Percentiles rank a stretch among this genome's conserved stretches.
Evolutionary conservation across 2,113 vertebrate species (phyloP).

Genomic region (Carollia perspicillata): DNA sequence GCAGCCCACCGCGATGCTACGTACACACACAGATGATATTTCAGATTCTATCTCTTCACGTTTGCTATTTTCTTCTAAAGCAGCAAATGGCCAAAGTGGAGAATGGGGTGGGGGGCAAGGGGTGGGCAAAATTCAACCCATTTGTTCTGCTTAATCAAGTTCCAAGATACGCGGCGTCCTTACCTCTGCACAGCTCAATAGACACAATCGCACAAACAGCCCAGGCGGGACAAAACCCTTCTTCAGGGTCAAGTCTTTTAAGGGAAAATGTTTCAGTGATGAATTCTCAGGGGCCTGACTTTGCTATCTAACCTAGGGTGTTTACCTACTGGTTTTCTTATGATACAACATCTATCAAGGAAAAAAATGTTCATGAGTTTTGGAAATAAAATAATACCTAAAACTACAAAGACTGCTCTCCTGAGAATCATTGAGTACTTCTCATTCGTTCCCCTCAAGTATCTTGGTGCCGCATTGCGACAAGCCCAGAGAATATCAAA

Average conservation of each 20-base stretch:
- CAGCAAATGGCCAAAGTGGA: background rate
- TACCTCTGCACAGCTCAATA: background rate
- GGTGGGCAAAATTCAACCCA: background rate
- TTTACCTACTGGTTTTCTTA: background rate
- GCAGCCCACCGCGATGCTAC: background rate
- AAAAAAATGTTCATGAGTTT: background rate
- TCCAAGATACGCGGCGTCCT: background rate
- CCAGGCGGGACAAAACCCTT: background rate
- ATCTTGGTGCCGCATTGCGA: background rate
- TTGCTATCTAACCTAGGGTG: background rate
- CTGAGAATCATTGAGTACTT: background rate
- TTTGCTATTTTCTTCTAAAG: background rate
- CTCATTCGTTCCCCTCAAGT: background rate
- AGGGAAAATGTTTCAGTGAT: background rate
- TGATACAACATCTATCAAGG: background rate
- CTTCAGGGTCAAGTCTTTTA: background rate
- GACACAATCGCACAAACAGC: background rate
- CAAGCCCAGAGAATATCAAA: background rate
- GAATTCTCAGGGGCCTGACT: background rate
- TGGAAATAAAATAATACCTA: background rate
- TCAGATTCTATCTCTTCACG: background rate
- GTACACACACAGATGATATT: background rate
- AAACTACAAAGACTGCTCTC: background rate
- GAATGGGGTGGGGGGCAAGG: too few species aligned
- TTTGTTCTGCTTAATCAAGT: background rate